Evolutionary conservation across 2,113 vertebrate species (phyloP), one percentile per base, ranked within the genome.

Genomic region (Dicaeum eximium): DNA sequence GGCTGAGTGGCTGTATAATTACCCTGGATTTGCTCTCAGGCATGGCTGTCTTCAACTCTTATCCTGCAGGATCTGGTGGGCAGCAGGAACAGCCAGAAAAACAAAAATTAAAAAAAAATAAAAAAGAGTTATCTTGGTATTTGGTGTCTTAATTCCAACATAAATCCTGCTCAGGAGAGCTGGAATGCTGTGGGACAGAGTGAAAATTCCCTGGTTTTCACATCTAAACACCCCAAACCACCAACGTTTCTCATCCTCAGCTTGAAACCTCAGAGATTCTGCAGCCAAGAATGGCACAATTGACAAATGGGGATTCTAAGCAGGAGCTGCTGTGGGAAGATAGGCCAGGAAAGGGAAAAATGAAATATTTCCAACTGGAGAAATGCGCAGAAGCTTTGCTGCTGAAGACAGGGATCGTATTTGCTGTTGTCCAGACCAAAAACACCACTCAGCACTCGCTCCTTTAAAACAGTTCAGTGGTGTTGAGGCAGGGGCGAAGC

Each of bases 191-290:
- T 0, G 10, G 81, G 85, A 44, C 62, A 72, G 80, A 73, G 93
- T 1, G 93, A 95, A 96, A 97, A 95, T 82, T 87, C 90, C 89
- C 91, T 90, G 89, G 42, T 94, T 95, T 96, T 85, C 80, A 80
- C 71, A 77, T 85, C 80, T 78, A 72, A 53, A 48, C 62, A 33
- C 86, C 77, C 89, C 57, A 89, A 91, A 95, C 95, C 96, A 90
- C 94, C 60, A 5, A 71, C 85, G 31, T 88, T 95, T 92, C 94
- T 61, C 87, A 75, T 45, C 93, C 86, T 91, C 78, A 69, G 80
- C 87, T 75, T 3, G 42, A 94, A 96, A 96, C 73, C 91, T 92
- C 89, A 57, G 89, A 58, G 87, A 18, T 69, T 70, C 48, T 21
- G 33, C 15, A 88, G 90, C 91, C 81, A 81, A 84, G 88, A 94